A percentile compares a stretch with the other conserved stretches of the same genome.
Evolutionary conservation across 2,888 invertebrate species (phyloP).

Genomic region (Bursaphelenchus okinawaensis): DNA sequence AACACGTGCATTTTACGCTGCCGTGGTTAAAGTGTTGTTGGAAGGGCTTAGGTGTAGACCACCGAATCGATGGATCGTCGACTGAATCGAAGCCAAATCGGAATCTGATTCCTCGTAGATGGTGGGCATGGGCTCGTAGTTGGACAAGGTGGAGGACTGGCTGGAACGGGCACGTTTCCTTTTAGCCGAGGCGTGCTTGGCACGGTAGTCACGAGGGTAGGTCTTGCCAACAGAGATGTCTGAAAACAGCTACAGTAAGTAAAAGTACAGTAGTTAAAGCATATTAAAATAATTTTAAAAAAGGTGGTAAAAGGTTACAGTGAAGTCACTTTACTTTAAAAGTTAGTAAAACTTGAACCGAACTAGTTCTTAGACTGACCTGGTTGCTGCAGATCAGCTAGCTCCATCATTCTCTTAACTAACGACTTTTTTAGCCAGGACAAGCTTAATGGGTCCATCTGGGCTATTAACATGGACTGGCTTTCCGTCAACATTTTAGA

Average conservation of each 20-base stretch:
- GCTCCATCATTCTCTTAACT: neutral
- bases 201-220: constrained; percentile 12
- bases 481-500: neutral
- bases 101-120: constrained; percentile 9
- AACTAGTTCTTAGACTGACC: neutral
- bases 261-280: neutral
- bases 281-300: neutral
- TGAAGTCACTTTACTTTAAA: too few relatives aligned
- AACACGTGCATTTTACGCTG: neutral
- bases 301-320: too few relatives aligned
- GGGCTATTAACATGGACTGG: neutral
- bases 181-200: constrained; percentile 7
- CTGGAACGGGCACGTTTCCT: constrained; percentile 11
- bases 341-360: too few relatives aligned
- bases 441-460: neutral
- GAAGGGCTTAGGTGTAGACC: neutral
- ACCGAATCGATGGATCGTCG: constrained; percentile 1
- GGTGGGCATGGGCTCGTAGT: constrained; percentile 12
- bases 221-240: constrained; percentile 10
- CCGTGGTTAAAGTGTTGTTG: neutral
- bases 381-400: neutral
- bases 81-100: neutral
- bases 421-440: neutral
- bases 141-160: constrained; percentile 4
- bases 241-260: neutral